Conservation (phyloP, 2,888 invertebrate genomes). For the Biston betularia region DNA sequence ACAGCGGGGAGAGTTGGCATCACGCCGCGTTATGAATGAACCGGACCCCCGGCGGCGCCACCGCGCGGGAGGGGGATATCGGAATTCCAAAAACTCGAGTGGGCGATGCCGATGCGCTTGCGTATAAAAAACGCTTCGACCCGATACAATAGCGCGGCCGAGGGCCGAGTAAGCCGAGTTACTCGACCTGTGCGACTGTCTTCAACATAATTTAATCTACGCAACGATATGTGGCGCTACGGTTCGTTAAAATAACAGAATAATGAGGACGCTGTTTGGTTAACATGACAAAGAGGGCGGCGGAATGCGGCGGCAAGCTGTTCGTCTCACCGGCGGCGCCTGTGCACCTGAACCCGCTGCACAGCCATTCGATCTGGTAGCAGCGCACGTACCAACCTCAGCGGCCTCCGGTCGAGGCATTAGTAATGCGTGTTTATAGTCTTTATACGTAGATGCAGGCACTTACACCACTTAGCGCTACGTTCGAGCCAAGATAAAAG, state of each 20-base stretch:
- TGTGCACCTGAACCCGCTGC: conserved; percentile 57
- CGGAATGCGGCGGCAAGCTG: conserved; percentile 68
- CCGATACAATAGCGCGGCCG: conserved; percentile 64
- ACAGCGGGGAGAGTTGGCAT: conserved; percentile 56
- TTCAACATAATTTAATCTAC: conserved; percentile 48
- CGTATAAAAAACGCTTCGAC: conserved; percentile 71
- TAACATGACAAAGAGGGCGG: conserved; percentile 78
- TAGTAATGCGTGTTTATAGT: conserved; percentile 52
- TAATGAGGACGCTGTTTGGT: conserved; percentile 79
- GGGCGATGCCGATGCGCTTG: conserved; percentile 71
- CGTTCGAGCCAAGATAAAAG: conserved; percentile 38
- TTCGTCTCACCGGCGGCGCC: conserved; percentile 73
- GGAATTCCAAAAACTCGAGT: conserved; percentile 84
- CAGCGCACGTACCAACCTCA: conserved; percentile 66
- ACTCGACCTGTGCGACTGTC: conserved; percentile 47
- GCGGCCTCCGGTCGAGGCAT: conserved; percentile 51
- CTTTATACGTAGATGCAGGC: conserved; percentile 31
- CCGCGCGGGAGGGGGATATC: conserved; percentile 46
- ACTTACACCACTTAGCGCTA: conserved; percentile 43
- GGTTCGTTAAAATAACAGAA: conserved; percentile 83
- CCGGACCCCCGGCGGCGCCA: conserved; percentile 66
- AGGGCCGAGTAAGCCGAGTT: conserved; percentile 29
- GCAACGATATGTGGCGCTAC: conserved; percentile 55
- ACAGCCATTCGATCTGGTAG: conserved; percentile 76
- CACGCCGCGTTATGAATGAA: conserved; percentile 83